Evolutionary conservation across 2,113 vertebrate genomes (phyloP).

Genomic region (Aplodontia rufa): DNA sequence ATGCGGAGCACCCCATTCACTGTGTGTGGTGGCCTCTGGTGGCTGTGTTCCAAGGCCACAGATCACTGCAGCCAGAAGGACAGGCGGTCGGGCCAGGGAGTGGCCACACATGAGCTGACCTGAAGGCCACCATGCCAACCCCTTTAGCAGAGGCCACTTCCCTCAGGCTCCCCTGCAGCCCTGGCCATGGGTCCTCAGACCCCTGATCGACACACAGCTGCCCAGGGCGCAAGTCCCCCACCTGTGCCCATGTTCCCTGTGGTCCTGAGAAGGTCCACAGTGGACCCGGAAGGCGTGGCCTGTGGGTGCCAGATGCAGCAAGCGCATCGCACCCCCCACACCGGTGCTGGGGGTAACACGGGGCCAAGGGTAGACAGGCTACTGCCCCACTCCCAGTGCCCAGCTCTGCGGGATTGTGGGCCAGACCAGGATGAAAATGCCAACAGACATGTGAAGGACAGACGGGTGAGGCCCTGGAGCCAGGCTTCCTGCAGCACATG

Average conservation of each 20-base stretch:
- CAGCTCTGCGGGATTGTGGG: not conserved
- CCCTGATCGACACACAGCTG: accelerated
- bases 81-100: not conserved
- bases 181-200: not conserved
- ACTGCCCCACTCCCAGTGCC: not conserved
- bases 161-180: accelerated
- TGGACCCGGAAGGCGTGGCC: not conserved
- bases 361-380: accelerated
- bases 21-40: not conserved
- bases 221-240: accelerated
- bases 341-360: accelerated
- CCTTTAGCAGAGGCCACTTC: accelerated
- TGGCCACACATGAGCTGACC: not conserved
- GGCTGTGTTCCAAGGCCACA: not conserved
- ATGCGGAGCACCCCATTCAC: not conserved
- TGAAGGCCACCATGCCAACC: not conserved
- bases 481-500: too few relatives aligned
- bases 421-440: not conserved
- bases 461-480: too few relatives aligned
- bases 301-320: too few relatives aligned
- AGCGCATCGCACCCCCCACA: too few relatives aligned
- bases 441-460: not conserved
- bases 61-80: not conserved
- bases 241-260: accelerated
- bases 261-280: not conserved